A percentile compares a stretch with the other conserved stretches of the same genome.
phyloP scores from a whole-genome alignment of 2,113 vertebrate species.

The Tachuris rubrigastra region DNA sequence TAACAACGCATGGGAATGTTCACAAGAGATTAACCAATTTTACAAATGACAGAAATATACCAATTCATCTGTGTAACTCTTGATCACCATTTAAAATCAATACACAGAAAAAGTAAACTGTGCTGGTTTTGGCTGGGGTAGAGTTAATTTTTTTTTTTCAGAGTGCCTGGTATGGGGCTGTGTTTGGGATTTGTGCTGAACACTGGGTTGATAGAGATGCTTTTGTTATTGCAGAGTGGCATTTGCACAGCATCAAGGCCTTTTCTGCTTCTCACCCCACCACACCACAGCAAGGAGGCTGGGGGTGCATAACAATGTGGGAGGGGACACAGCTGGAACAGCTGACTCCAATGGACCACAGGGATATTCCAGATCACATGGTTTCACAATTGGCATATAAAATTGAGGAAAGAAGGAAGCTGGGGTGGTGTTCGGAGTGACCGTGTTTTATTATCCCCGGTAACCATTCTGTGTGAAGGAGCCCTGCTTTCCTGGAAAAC shows the following conservation, averaged over 20 bases:
- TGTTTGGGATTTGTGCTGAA: neutral
- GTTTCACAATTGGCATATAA: neutral
- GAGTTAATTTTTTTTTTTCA: neutral
- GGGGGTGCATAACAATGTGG: too few relatives aligned
- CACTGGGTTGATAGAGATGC: neutral
- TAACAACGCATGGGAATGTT: neutral
- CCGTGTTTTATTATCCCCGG: neutral
- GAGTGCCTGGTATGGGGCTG: neutral
- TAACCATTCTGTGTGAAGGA: rapidly evolving
- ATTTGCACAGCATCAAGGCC: neutral
- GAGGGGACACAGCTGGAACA: neutral
- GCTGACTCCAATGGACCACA: neutral
- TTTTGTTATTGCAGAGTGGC: neutral
- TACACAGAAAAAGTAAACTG: neutral
- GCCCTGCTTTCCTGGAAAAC: neutral
- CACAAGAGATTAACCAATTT: neutral
- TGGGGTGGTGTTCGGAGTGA: rapidly evolving
- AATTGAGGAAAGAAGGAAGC: neutral
- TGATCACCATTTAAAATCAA: neutral
- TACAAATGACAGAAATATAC: neutral
- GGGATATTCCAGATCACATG: neutral
- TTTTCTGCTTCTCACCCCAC: neutral
- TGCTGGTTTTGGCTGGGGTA: neutral
- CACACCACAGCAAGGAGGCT: neutral
- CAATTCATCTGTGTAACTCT: neutral